Percentiles rank a stretch among this genome's conserved stretches.
phyloP scores from a whole-genome alignment of 2,797 vertebrate genomes.

The Melanotaenia nigrans region DNA sequence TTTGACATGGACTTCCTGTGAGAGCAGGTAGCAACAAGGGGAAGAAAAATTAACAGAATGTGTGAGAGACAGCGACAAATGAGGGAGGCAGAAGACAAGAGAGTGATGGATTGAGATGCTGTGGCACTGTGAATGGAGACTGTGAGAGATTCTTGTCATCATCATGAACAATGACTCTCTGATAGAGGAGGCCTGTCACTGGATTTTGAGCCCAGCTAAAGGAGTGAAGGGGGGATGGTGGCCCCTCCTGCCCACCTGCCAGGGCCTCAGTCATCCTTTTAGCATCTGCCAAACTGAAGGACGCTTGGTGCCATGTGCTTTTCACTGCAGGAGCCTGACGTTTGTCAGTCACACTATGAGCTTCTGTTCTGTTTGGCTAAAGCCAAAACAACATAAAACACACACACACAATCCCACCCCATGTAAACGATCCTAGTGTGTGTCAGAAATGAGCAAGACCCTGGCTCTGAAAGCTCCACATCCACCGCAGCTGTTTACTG shows the following conservation, averaged over 20 bases:
- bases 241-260: constrained; percentile 66
- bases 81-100: constrained; percentile 36
- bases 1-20: constrained; percentile 51
- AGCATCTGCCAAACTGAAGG: constrained; percentile 76
- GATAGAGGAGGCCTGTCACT: constrained; percentile 59
- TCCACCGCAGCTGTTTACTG: constrained; percentile 78
- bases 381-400: constrained; percentile 51
- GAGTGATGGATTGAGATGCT: constrained; percentile 66
- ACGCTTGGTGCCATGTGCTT: constrained; percentile 74
- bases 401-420: constrained; percentile 20
- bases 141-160: constrained; percentile 68
- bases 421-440: constrained; percentile 74
- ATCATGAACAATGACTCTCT: constrained; percentile 71
- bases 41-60: constrained; percentile 48
- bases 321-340: constrained; percentile 62
- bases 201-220: constrained; percentile 62
- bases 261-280: constrained; percentile 67
- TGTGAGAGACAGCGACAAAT: constrained; percentile 31
- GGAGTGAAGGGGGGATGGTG: constrained; percentile 6
- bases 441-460: constrained; percentile 66
- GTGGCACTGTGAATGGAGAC: constrained; percentile 51
- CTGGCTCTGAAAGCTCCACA: constrained; percentile 61
- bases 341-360: constrained; percentile 71
- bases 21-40: constrained; percentile 32
- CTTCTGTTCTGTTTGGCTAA: constrained; percentile 67